These are phyloP conservation scores for Vipera ursinii DNA, from an alignment of 2,797 vertebrate genomes.

Conservation along the genomic window DNA sequence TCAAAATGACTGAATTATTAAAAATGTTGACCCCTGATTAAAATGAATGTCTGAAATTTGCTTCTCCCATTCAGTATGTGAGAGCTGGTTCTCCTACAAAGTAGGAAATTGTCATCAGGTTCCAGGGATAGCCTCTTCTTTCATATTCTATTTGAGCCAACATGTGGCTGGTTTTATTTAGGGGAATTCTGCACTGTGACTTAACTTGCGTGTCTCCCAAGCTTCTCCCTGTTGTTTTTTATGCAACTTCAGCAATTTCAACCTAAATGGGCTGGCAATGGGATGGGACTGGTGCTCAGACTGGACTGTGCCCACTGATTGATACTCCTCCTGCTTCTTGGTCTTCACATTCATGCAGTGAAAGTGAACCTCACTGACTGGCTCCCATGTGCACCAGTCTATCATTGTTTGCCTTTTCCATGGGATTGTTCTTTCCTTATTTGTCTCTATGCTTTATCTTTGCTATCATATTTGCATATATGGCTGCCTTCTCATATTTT, in stretches of 20 bases:
- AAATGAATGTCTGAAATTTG: not conserved
- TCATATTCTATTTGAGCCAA: not conserved
- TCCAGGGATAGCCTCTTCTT: not conserved
- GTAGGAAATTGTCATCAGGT: not conserved
- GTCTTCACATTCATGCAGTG: not conserved
- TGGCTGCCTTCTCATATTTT: not conserved
- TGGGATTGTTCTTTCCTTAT: not conserved
- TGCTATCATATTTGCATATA: not conserved
- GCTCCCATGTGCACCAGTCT: not conserved
- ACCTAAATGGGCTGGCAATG: not conserved
- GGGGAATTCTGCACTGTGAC: not conserved
- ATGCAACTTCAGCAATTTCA: not conserved
- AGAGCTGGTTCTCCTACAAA: not conserved
- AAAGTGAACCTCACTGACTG: not conserved
- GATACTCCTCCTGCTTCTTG: not conserved
- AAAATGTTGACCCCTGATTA: not conserved
- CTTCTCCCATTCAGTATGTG: not conserved
- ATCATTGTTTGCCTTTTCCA: not conserved
- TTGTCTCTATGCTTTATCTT: not conserved
- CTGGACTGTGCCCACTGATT: not conserved
- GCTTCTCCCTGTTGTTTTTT: not conserved
- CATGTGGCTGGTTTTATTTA: not conserved
- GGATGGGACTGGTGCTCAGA: not conserved
- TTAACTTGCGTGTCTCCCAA: not conserved
- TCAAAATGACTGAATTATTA: not conserved